Evolutionary conservation across 2,888 invertebrate genomes (phyloP).

Genomic region (Ryuthela nishihirai): DNA sequence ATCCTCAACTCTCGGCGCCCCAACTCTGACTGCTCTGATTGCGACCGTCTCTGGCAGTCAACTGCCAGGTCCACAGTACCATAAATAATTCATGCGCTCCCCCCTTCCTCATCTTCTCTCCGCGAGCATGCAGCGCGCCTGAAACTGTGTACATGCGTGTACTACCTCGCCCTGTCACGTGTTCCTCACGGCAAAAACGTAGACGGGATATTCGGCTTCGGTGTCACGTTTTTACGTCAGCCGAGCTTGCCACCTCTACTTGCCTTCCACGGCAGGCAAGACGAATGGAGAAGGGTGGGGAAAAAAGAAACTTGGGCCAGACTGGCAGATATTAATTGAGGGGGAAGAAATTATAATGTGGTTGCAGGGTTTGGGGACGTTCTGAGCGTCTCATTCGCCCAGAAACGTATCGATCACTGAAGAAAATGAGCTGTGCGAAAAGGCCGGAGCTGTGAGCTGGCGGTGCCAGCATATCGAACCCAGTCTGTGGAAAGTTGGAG

Average conservation of each 20-base stretch:
- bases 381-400: constrained; percentile 29
- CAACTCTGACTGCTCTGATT: too few relatives aligned
- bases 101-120: too few relatives aligned
- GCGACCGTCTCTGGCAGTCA: too few relatives aligned
- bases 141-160: too few relatives aligned
- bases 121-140: too few relatives aligned
- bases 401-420: constrained; percentile 16
- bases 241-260: too few relatives aligned
- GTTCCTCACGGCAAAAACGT: too few relatives aligned
- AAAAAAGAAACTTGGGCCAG: constrained; percentile 13
- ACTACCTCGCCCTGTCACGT: too few relatives aligned
- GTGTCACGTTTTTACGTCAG: constrained; percentile 36
- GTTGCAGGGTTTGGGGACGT: constrained; percentile 13
- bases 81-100: too few relatives aligned
- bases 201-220: constrained; percentile 21
- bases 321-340: constrained; percentile 42
- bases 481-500: not conserved
- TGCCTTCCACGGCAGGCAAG: not conserved
- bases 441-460: constrained; percentile 1
- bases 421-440: constrained; percentile 25
- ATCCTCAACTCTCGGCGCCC: too few relatives aligned
- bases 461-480: constrained; percentile 1
- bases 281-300: not conserved
- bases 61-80: too few relatives aligned
- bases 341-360: constrained; percentile 42